phyloP scores from a whole-genome alignment of 2,797 vertebrate species.

The Craterocephalus amniculus region DNA sequence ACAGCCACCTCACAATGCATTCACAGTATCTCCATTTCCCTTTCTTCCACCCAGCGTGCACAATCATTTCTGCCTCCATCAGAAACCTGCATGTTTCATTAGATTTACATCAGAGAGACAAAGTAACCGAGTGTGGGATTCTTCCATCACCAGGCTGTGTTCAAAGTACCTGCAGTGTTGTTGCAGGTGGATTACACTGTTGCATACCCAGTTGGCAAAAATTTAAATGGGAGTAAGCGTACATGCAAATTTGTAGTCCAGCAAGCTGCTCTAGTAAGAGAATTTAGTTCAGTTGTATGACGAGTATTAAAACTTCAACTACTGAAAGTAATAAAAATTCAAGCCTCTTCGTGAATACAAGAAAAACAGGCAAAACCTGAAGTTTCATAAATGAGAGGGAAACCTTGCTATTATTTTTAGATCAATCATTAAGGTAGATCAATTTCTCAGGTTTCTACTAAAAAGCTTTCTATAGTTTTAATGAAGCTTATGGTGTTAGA shows the following conservation, averaged over 20 bases:
- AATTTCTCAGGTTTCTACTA: no score
- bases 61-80: conserved; percentile 47
- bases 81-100: conserved; percentile 63
- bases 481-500: background rate
- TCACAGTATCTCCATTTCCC: conserved; percentile 51
- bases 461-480: background rate
- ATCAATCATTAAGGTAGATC: conserved; percentile 1
- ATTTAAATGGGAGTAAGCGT: conserved; percentile 20
- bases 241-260: conserved; percentile 18
- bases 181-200: conserved; percentile 48
- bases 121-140: conserved; percentile 41
- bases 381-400: background rate
- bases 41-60: conserved; percentile 26
- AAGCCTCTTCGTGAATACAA: background rate
- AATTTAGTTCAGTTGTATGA: background rate
- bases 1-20: conserved; percentile 45
- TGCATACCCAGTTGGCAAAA: conserved; percentile 23
- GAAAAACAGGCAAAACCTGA: background rate
- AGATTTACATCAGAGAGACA: conserved; percentile 58
- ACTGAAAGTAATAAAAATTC: background rate
- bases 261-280: conserved; percentile 2
- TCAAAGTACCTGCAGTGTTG: conserved; percentile 37
- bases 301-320: conserved; percentile 1
- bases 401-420: conserved; percentile 26
- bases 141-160: conserved; percentile 40